Conservation (phyloP, 2,113 vertebrate genomes). For the Ursus arctos region DNA sequence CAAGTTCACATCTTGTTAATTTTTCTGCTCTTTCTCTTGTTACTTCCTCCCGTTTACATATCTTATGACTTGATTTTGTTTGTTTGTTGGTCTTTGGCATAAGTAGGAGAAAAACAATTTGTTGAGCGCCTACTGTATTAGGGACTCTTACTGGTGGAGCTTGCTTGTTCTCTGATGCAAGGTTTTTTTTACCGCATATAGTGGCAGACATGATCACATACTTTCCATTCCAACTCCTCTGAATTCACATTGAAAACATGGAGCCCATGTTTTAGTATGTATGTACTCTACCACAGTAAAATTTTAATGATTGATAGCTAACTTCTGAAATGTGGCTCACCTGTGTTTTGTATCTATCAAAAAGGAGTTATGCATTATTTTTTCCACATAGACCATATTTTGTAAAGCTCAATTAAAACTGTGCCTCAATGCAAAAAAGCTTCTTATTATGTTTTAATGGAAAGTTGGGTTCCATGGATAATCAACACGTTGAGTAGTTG, state of each 20-base stretch:
- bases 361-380: constrained; percentile 39
- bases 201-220: neutral
- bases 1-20: constrained; percentile 30
- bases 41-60: constrained; percentile 39
- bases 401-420: constrained; percentile 47
- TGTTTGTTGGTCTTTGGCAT: constrained; percentile 15
- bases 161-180: constrained; percentile 19
- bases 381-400: neutral
- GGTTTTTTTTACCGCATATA: neutral
- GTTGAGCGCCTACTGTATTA: neutral
- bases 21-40: constrained; percentile 17
- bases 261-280: neutral
- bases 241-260: neutral
- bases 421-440: neutral
- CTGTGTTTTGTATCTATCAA: constrained; percentile 34
- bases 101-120: constrained; percentile 13
- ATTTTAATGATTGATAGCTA: constrained; percentile 26
- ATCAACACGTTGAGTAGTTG: neutral
- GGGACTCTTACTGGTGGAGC: neutral
- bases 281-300: constrained; percentile 26
- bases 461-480: neutral
- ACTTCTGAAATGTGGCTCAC: constrained; percentile 1
- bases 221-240: neutral
- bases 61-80: constrained; percentile 47
- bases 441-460: constrained; percentile 22